Conservation (phyloP, 2,113 vertebrate genomes). For the Entosphenus tridentatus region DNA sequence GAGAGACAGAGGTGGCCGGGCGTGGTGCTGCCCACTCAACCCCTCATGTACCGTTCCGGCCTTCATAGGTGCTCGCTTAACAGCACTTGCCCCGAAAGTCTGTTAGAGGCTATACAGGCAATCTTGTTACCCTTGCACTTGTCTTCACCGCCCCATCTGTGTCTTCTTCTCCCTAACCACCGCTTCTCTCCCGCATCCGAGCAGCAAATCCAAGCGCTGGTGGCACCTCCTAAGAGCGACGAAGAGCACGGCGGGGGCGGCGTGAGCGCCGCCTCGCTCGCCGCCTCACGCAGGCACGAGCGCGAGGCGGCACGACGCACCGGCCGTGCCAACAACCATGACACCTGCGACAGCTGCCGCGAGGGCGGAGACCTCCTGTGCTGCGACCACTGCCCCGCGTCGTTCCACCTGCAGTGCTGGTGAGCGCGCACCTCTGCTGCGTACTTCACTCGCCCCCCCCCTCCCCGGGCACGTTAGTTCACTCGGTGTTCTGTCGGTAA, state of each 20-base stretch:
- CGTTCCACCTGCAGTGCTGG: constrained; percentile 90
- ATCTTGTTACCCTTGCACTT: no score
- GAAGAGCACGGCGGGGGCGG: constrained; percentile 40
- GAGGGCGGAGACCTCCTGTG: constrained; percentile 77
- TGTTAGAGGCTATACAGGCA: no score
- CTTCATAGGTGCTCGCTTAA: no score
- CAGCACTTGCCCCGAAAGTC: no score
- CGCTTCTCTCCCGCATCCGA: constrained; percentile 11
- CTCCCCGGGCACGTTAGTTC: neutral
- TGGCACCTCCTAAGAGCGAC: constrained; percentile 59
- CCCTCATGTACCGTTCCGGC: no score
- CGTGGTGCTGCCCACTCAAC: no score
- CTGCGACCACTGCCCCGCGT: constrained; percentile 79
- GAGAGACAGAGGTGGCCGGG: no score
- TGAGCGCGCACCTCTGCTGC: constrained; percentile 19
- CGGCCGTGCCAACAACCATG: constrained; percentile 76
- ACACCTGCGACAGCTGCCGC: constrained; percentile 86
- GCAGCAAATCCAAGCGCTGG: constrained; percentile 80
- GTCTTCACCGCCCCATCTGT: no score
- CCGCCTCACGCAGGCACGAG: neutral
- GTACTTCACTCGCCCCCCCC: neutral
- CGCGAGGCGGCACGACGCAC: constrained; percentile 22
- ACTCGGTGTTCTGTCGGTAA: no score
- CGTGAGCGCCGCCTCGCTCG: no score
- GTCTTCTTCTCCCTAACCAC: no score